These are phyloP conservation scores for Dicranocentrus wangi DNA, from an alignment of 2,888 invertebrate genomes.

Conservation along the genomic window DNA sequence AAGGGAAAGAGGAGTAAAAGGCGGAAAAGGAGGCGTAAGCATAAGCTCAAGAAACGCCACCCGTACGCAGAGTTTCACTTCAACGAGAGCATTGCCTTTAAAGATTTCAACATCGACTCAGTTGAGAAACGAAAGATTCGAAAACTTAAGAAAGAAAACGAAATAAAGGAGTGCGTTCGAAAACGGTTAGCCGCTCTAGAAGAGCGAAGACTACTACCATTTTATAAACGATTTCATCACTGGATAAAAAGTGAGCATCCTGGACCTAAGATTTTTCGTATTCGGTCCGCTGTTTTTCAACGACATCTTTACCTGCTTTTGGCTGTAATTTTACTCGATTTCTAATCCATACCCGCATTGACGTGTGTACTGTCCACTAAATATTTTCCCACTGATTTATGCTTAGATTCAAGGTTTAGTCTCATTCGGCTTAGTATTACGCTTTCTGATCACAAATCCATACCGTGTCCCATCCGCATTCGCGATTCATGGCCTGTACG, in stretches of 20 bases:
- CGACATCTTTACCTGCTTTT: constrained; percentile 26
- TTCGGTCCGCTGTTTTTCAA: constrained; percentile 35
- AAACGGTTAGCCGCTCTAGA: neutral
- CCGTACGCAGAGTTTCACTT: neutral
- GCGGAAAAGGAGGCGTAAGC: too few relatives aligned
- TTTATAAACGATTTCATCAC: too few relatives aligned
- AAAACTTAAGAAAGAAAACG: neutral
- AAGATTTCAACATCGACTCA: neutral
- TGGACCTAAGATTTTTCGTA: constrained; percentile 35
- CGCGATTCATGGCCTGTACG: constrained; percentile 10
- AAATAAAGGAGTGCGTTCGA: neutral
- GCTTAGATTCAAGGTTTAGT: constrained; percentile 34
- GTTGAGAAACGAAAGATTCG: neutral
- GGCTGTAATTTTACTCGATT: constrained; percentile 3
- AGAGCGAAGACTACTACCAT: neutral
- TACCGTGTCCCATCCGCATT: constrained; percentile 4
- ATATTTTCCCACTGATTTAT: neutral
- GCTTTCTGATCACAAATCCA: neutral
- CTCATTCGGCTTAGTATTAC: neutral
- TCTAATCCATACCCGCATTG: neutral
- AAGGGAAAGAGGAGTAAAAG: neutral
- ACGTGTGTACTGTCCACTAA: neutral
- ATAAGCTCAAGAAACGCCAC: neutral
- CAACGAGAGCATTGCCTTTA: neutral
- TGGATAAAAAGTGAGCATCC: neutral